Evolutionary conservation across 2,888 invertebrate species (phyloP), one percentile per base, ranked within the genome.

Genomic region (Oxyteleia sp.): DNA sequence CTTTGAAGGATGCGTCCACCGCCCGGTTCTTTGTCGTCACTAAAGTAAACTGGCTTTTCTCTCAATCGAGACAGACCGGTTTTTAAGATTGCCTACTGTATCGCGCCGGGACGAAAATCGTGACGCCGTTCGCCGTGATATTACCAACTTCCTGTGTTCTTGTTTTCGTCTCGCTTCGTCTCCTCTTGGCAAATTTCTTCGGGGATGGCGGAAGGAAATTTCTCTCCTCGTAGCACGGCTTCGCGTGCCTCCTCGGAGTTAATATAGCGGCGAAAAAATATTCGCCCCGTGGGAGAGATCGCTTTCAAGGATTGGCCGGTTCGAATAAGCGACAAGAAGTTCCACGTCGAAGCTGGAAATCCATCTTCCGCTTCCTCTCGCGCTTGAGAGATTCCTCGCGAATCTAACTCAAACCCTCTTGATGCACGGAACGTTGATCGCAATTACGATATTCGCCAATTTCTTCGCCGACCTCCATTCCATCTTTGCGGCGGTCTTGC

Each of bases 21-120:
- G n/a, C 59, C 51, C 20, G 66, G 61, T 68, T 61, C 80, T 74
- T 80, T 72, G 80, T 74, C 68, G 61, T 45, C n/a, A 51, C 20
- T 47, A 35, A 55, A 63, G 74, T 45, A 64, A 75, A 75, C 64
- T 55, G 47, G 45, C 53, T 57, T 35, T 55, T 64, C 53, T 74
- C 45, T 63, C 64, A 59, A 80, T 63, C 72, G 45, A 51, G 51
- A 68, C 47, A 61, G 75, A 84, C 68, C 83, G 84, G 84, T 83
- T 82, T 88, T 87, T 84, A 79, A 88, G 85, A 86, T 84, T 85
- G 86, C 86, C 85, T 84, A 84, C 79, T 43, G 57, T 87, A 85
- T 85, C 82, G 80, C 82, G 79, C 69, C 74, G 78, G 81, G 80
- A 85, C 76, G 78, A 85, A 86, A 87, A 88, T 89, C 87, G 86